Conservation (phyloP, 2,113 vertebrate genomes). For the Arizona elegans region DNA sequence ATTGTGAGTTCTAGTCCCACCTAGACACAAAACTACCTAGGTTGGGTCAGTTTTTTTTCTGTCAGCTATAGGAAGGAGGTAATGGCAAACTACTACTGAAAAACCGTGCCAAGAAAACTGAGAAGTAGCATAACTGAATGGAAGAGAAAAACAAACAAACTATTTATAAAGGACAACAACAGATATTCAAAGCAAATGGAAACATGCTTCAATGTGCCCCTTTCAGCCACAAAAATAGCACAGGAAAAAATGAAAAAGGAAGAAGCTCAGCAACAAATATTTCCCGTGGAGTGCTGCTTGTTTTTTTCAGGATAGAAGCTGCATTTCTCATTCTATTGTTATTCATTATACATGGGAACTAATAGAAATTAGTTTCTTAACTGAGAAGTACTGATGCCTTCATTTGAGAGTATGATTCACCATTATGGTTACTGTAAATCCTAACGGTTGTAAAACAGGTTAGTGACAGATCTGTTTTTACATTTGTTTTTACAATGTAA, state of each 20-base stretch:
- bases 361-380: background rate
- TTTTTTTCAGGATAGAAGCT: too few species aligned
- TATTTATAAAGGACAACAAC: background rate
- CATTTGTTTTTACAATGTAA: too few species aligned
- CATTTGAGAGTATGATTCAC: background rate
- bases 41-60: background rate
- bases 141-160: background rate
- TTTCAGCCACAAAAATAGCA: background rate
- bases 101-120: background rate
- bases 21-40: background rate
- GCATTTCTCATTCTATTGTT: background rate
- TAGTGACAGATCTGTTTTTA: too few species aligned
- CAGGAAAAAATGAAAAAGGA: background rate
- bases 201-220: background rate
- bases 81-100: background rate
- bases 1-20: background rate
- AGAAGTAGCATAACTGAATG: background rate
- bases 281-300: background rate
- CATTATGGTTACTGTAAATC: too few species aligned
- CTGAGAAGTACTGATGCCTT: background rate
- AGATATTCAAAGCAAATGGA: background rate
- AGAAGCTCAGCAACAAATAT: background rate
- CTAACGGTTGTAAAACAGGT: too few species aligned
- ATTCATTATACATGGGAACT: background rate
- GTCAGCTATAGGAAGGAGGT: background rate